Conservation (phyloP, 2,113 vertebrate genomes). For the Tachuris rubrigastra region DNA sequence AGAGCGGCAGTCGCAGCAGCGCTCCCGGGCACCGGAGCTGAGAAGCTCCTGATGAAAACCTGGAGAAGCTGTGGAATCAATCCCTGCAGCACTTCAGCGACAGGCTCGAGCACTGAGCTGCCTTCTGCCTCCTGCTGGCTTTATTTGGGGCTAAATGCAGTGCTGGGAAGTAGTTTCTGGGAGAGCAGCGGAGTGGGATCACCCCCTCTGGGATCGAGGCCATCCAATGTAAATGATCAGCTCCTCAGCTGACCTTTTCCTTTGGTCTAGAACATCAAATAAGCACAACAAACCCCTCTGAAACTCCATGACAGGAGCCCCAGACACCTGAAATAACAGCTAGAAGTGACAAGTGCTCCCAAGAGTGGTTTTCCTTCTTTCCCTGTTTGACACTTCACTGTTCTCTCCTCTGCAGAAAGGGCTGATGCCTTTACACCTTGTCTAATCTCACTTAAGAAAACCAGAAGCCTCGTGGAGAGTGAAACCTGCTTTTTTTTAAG, state of each 20-base stretch:
- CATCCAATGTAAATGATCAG: background rate
- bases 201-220: background rate
- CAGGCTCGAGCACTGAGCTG: background rate
- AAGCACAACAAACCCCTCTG: background rate
- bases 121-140: background rate
- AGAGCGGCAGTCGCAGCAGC: background rate
- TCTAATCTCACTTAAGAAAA: background rate
- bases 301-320: background rate
- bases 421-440: background rate
- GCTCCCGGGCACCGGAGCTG: background rate
- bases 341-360: conserved; percentile 7
- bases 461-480: background rate
- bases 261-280: background rate
- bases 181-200: background rate
- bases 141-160: background rate
- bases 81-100: background rate
- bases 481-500: background rate
- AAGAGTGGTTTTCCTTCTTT: background rate
- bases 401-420: background rate
- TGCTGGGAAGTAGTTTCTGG: background rate
- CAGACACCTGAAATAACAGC: conserved; percentile 18
- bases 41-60: background rate
- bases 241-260: background rate
- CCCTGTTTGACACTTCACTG: background rate
- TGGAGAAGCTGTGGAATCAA: background rate